A percentile compares a stretch with the other conserved stretches of the same genome.
phyloP scores from a whole-genome alignment of 1,140 invertebrate species.

The Hirudo medicinalis region DNA sequence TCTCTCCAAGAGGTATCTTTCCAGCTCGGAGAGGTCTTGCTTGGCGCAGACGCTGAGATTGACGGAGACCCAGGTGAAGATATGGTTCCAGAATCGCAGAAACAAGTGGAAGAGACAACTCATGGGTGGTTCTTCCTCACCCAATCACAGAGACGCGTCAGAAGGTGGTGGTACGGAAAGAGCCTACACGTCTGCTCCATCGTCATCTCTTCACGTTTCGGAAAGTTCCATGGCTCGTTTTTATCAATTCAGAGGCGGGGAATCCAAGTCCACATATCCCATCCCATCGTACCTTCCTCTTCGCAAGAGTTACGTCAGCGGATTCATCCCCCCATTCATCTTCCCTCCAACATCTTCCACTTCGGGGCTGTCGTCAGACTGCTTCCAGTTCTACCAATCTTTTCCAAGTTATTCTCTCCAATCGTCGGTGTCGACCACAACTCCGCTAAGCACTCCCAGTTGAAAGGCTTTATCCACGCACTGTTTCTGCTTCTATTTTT shows the following conservation, averaged over 20 bases:
- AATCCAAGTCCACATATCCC: not conserved
- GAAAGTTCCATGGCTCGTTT: not conserved
- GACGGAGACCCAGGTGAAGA: conserved; percentile 51
- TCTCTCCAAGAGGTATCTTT: conserved; percentile 80
- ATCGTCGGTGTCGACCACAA: too few species aligned
- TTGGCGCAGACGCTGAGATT: conserved; percentile 55
- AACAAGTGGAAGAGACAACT: conserved; percentile 95
- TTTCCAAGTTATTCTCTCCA: too few species aligned
- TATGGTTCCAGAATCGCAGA: conserved; percentile 89
- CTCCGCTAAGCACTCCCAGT: too few species aligned
- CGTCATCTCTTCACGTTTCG: not conserved
- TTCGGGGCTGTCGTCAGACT: too few species aligned
- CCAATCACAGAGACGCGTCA: conserved; percentile 3
- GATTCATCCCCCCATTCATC: not conserved
- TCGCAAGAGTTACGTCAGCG: conserved; percentile 2
- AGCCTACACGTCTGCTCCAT: too few species aligned
- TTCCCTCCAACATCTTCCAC: not conserved
- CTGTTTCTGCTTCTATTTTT: too few species aligned
- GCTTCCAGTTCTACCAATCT: too few species aligned
- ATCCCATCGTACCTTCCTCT: not conserved
- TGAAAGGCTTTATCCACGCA: too few species aligned
- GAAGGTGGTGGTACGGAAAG: not conserved
- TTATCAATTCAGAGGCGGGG: not conserved
- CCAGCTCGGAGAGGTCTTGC: conserved; percentile 80
- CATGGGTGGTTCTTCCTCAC: conserved; percentile 20